Base-by-base conservation (phyloP, 2,113 vertebrate species). In the Leuciscus idus region DNA sequence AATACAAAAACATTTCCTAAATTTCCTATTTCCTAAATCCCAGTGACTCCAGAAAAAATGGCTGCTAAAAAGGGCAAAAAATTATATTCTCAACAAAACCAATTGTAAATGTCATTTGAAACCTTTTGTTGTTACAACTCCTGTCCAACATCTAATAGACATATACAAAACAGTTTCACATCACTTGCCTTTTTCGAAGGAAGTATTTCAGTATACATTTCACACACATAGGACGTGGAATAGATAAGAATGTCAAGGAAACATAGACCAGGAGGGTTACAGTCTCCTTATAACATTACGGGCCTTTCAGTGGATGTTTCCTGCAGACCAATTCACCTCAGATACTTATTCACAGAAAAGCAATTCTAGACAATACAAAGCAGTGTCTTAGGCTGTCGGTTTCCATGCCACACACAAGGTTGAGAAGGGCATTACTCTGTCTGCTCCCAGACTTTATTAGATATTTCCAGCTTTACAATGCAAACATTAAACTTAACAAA, bases 401-500 rank as follows among this genome's bases (percentile, higher is more conserved):
- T 82, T 82, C 83, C 59, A 3, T 52, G 77, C 59, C 70, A 52
- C 66, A 59, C 21, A 36, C 77, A 64, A 66, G 70, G 78, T 62
- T 87, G 82, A 86, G 36, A 62, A 68, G 72, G 68, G 52, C 19
- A 79, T 48, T 46, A 66, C 64, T 9, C 46, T 59, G 61, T 75
- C 74, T 21, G 55, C 46, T 48, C 75, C 61, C 43, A 17, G 62
- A 50, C 81, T 86, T 84, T 86, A 74, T 85, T 30, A 72, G 77
- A 70, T 17, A 43, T 61, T 70, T 85, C 26, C 50, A 52, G 72
- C 81, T 90, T 86, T 85, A 84, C 48, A 79, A 61, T 6, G 17
- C 77, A 82, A 87, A 88, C 89, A 83, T 88, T 86, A 88, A 90
- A 84, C 72, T 13, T 74, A 78, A 85, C 55, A 73, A 83, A 88